phyloP scores from a whole-genome alignment of 2,113 vertebrate species.

The Dendrocopos noguchii region DNA sequence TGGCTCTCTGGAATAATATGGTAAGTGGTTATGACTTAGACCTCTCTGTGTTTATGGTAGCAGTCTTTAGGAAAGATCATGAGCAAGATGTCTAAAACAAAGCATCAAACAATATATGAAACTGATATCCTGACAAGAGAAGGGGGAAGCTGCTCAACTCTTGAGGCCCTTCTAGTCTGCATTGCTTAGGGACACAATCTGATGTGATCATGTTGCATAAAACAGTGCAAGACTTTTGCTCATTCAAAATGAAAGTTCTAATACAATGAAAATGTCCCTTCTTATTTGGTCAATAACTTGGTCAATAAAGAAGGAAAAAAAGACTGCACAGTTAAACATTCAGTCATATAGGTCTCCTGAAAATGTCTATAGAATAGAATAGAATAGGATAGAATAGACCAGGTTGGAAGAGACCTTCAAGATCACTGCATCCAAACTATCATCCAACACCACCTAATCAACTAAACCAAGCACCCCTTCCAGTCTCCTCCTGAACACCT shows the following conservation, averaged over 20 bases:
- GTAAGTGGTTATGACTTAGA: conserved; percentile 63
- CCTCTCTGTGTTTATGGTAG: neutral
- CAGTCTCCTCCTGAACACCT: too few relatives aligned
- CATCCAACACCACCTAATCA: too few relatives aligned
- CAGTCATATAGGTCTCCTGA: neutral
- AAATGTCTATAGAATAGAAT: neutral
- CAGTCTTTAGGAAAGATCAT: neutral
- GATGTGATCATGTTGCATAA: neutral
- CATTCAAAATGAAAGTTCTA: neutral
- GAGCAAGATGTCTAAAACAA: neutral
- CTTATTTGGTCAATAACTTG: neutral
- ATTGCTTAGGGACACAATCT: neutral
- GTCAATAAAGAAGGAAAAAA: neutral
- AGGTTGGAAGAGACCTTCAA: too few relatives aligned
- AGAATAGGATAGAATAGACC: too few relatives aligned
- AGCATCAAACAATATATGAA: neutral
- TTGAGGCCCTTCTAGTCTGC: neutral
- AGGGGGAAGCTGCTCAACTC: neutral
- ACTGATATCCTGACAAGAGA: neutral
- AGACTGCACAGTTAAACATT: neutral
- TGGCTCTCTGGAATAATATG: conserved; percentile 95
- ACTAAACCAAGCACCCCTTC: too few relatives aligned
- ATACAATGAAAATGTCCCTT: neutral
- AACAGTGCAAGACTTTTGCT: neutral
- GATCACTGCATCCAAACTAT: too few relatives aligned